Evolutionary conservation across 1,140 invertebrate genomes (phyloP).

Genomic region (Stenopsyche tienmushanensis): DNA sequence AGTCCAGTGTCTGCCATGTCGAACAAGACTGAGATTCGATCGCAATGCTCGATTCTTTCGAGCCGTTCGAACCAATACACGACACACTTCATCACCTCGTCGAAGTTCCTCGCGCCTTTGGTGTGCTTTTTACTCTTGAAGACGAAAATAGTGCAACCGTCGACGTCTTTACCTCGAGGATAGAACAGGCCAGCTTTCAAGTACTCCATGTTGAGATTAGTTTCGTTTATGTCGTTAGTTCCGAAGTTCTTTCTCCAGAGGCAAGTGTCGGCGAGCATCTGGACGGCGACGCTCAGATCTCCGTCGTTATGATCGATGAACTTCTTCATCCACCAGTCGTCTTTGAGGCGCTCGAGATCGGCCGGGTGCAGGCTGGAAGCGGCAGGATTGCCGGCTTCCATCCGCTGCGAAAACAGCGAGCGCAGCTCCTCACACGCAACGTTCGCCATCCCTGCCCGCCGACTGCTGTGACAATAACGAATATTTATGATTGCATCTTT

Average conservation of each 20-base stretch:
- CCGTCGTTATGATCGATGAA: constrained; percentile 47
- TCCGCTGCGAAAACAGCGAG: constrained; percentile 44
- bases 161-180: constrained; percentile 73
- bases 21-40: constrained; percentile 82
- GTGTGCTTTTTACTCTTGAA: constrained; percentile 74
- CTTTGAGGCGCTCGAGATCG: constrained; percentile 49
- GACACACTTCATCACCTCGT: constrained; percentile 76
- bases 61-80: constrained; percentile 87
- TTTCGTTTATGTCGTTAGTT: constrained; percentile 74
- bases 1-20: constrained; percentile 86
- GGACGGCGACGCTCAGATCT: constrained; percentile 56
- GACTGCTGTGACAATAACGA: background rate
- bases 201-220: constrained; percentile 68
- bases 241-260: constrained; percentile 81
- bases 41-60: constrained; percentile 75
- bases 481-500: too few relatives aligned
- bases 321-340: constrained; percentile 51
- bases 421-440: constrained; percentile 42
- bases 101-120: constrained; percentile 73
- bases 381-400: constrained; percentile 44
- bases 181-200: constrained; percentile 76
- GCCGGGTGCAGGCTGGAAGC: constrained; percentile 47
- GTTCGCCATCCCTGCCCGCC: background rate
- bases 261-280: constrained; percentile 80
- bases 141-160: constrained; percentile 75